Base-by-base conservation (phyloP, 1,140 invertebrate species). In the Pinna nobilis region DNA sequence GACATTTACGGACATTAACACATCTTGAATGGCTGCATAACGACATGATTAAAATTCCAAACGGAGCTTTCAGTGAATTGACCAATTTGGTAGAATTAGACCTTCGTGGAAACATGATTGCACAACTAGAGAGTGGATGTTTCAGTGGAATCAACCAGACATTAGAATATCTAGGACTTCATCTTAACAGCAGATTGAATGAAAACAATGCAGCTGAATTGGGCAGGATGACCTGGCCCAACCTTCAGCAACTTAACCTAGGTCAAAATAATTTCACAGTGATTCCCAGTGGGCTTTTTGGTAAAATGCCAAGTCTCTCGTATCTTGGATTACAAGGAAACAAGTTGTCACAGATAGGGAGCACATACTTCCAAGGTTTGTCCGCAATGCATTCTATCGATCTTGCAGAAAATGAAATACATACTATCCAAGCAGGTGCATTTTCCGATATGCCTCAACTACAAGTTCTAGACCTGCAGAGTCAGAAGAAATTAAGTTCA, bases 131-230 rank as follows among this genome's bases (percentile, higher is more conserved):
- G 18, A 90, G 92, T 41, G 92, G 94, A 47, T 93, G 95, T 0
- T 98, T 98, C 86, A 84, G 89, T 1, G 95, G 95, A 0, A 92
- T 98, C 20, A 93, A 93, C 76, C 93, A 93, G 67, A 96, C 94
- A 0, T 88, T 98, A 15, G 97, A 95, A 85, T 97, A 96, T 0
- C 90, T 98, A 37, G 96, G 95, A 87, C 89, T 98, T 32, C 90
- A 97, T 23, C 97, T 97, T 85, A 98, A 98, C 91, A 98, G 98
- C 91, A 84, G 96, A 95, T 88, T 95, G 91, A 91, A 49, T 98
- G 69, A 92, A 91, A 76, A 92, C 92, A 20, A 90, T 97, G 41
- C 75, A 28, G 4, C 28, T 25, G 18, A 66, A 9, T n/a, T 75
- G 15, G 51, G 33, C 9, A 50, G 25, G n/a, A 61, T 71, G 25